These are phyloP conservation scores for Trachemys scripta DNA, from an alignment of 2,113 vertebrate species.

Conservation along the genomic window DNA sequence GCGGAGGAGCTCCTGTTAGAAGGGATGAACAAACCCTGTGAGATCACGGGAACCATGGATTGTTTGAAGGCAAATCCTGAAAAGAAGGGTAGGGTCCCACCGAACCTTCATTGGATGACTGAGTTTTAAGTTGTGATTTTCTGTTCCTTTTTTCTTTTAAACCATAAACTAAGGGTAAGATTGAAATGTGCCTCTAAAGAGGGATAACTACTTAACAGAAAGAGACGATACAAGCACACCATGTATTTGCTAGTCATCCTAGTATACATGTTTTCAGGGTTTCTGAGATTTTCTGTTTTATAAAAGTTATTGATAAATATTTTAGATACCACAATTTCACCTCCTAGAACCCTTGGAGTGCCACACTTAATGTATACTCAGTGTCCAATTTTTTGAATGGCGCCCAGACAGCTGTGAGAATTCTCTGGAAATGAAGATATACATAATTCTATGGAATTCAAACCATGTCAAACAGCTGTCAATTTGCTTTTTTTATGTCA, in stretches of 20 bases:
- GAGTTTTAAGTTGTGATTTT: too few species aligned
- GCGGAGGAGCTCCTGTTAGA: too few species aligned
- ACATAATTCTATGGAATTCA: rapidly evolving
- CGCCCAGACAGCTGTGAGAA: not conserved
- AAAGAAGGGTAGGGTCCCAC: too few species aligned
- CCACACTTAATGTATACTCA: not conserved
- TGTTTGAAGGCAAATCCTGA: too few species aligned
- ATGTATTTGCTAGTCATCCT: not conserved
- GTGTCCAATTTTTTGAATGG: not conserved
- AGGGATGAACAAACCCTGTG: too few species aligned
- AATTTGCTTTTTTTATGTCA: not conserved
- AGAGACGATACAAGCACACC: not conserved
- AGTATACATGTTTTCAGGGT: not conserved
- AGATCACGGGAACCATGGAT: too few species aligned
- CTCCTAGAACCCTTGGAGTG: not conserved
- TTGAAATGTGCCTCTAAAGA: too few species aligned
- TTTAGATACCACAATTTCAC: not conserved
- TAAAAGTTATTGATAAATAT: not conserved
- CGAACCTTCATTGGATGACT: too few species aligned
- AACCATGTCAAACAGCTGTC: not conserved
- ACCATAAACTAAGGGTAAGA: too few species aligned
- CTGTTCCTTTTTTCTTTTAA: too few species aligned
- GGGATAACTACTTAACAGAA: not conserved
- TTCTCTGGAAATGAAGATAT: not conserved
- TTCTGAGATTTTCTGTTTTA: not conserved